Conservation (phyloP, 2,797 vertebrate species). For the Erpetoichthys calabaricus region DNA sequence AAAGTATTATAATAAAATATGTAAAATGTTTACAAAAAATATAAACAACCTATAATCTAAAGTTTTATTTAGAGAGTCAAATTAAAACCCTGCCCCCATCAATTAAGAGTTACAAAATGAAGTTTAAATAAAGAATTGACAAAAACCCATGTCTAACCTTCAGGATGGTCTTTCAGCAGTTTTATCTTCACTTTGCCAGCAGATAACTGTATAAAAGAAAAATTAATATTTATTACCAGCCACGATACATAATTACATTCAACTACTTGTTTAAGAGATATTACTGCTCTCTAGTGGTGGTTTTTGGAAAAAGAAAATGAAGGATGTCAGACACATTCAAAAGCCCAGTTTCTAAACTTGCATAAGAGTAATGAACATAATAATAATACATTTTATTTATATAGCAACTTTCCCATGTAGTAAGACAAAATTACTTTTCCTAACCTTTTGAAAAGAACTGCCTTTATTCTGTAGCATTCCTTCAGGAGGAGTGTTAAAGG, state of each 20-base stretch:
- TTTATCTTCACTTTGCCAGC: constrained; percentile 67
- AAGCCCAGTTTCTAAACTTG: constrained; percentile 24
- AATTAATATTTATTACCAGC: constrained; percentile 8
- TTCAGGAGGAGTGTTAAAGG: constrained; percentile 21
- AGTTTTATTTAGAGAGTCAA: no score
- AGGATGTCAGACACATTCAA: no score
- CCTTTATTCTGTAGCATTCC: constrained; percentile 37
- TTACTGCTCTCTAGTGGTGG: no score
- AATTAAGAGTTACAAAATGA: no score
- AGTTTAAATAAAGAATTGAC: no score
- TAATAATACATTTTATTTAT: background rate
- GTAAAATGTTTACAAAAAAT: background rate
- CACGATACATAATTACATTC: no score
- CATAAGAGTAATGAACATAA: background rate
- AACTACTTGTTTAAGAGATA: no score
- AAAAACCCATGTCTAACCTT: constrained; percentile 27
- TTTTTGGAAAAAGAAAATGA: no score
- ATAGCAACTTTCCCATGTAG: no score
- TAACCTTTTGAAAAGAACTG: constrained; percentile 54
- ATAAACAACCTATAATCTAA: no score
- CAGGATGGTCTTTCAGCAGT: constrained; percentile 53
- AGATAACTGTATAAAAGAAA: constrained; percentile 32
- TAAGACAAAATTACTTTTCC: constrained; percentile 7
- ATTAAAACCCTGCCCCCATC: no score
- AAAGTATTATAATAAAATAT: constrained; percentile 1